These are phyloP conservation scores for Aphelinus certus DNA, from an alignment of 1,140 invertebrate genomes.

Conservation along the genomic window DNA sequence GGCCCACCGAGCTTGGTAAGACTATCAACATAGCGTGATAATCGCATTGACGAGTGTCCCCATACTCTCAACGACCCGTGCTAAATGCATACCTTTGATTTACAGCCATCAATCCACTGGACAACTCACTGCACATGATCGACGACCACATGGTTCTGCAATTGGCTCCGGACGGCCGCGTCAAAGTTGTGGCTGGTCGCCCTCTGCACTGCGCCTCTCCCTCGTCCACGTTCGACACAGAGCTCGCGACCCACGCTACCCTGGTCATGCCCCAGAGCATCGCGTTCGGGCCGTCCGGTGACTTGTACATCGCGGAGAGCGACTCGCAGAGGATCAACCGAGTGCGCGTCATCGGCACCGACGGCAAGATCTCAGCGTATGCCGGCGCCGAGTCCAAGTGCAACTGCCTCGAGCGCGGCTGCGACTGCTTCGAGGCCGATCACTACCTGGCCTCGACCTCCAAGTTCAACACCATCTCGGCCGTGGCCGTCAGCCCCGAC, in stretches of 20 bases:
- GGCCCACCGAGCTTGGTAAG: slow-evolving; percentile 85
- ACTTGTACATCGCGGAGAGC: slow-evolving; percentile 93
- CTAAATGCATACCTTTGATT: background rate
- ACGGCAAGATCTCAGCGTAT: slow-evolving; percentile 90
- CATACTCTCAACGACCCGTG: too few relatives aligned
- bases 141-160: slow-evolving; percentile 95
- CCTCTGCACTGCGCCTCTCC: slow-evolving; percentile 89
- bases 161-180: slow-evolving; percentile 87
- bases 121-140: slow-evolving; percentile 94
- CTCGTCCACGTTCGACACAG: slow-evolving; percentile 77
- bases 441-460: slow-evolving; percentile 91
- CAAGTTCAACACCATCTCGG: slow-evolving; percentile 94
- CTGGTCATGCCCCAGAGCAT: slow-evolving; percentile 93
- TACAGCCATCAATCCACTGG: slow-evolving; percentile 87
- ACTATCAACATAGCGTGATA: too few relatives aligned
- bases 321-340: slow-evolving; percentile 95
- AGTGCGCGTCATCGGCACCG: slow-evolving; percentile 88
- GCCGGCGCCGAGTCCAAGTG: slow-evolving; percentile 95
- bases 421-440: slow-evolving; percentile 91
- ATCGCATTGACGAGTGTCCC: too few relatives aligned
- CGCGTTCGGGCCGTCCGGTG: slow-evolving; percentile 92
- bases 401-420: slow-evolving; percentile 89
- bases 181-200: slow-evolving; percentile 91
- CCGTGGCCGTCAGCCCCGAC: slow-evolving; percentile 92
- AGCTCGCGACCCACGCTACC: slow-evolving; percentile 87